phyloP scores from a whole-genome alignment of 53 echinoderm and acorn worm species.

The Patiria pectinifera region DNA sequence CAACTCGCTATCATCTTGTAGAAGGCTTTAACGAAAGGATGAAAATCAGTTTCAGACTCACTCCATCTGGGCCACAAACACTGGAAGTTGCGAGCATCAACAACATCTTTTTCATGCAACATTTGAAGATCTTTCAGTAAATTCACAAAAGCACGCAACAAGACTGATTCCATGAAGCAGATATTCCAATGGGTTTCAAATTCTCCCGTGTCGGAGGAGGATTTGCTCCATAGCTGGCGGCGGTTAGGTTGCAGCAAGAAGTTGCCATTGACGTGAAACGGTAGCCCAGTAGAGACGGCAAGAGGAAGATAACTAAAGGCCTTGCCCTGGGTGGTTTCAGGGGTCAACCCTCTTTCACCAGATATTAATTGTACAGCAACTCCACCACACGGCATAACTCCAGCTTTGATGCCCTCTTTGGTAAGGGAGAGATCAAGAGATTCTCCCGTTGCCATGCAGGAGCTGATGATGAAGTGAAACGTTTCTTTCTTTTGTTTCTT shows the following conservation, averaged over 20 bases:
- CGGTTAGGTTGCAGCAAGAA: slow-evolving; percentile 72
- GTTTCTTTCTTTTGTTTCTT: slow-evolving; percentile 3
- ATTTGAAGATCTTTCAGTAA: slow-evolving; percentile 58
- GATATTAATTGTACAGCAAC: slow-evolving; percentile 23
- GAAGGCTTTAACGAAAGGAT: slow-evolving; percentile 46
- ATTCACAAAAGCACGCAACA: slow-evolving; percentile 55
- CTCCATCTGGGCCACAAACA: slow-evolving; percentile 59
- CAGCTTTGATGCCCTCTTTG: slow-evolving; percentile 45
- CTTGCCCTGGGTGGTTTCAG: slow-evolving; percentile 12
- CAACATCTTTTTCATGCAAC: slow-evolving; percentile 17
- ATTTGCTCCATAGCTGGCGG: slow-evolving; percentile 69
- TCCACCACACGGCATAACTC: slow-evolving; percentile 70
- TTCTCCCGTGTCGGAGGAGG: slow-evolving; percentile 47
- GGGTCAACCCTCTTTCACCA: slow-evolving; percentile 30
- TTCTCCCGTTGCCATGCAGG: slow-evolving; percentile 46
- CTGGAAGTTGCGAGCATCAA: slow-evolving; percentile 53
- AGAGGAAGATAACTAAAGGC: slow-evolving; percentile 83
- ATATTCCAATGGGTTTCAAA: slow-evolving; percentile 70
- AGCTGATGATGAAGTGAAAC: slow-evolving; percentile 47
- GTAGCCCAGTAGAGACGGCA: slow-evolving; percentile 67
- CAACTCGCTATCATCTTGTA: slow-evolving; percentile 26
- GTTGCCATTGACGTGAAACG: slow-evolving; percentile 85
- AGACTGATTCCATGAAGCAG: slow-evolving; percentile 64
- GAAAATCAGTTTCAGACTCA: slow-evolving; percentile 44
- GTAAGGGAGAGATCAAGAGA: slow-evolving; percentile 21